Conservation (phyloP, 2,797 vertebrate species). For the Urophycis tenuis region DNA sequence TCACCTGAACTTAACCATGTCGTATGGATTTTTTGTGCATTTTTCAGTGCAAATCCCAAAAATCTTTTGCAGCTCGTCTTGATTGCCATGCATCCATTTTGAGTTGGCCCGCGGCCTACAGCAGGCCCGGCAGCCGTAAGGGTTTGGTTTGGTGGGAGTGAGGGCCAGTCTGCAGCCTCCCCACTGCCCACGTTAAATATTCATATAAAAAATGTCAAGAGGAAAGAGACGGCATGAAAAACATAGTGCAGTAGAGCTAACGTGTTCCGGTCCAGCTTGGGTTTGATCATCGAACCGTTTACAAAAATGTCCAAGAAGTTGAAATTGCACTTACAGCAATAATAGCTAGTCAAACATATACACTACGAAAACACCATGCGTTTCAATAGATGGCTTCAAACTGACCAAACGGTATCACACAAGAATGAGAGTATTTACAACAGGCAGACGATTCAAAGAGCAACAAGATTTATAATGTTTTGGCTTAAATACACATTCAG, state of each 20-base stretch:
- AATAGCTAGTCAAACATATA: constrained; percentile 22
- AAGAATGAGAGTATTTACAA: constrained; percentile 21
- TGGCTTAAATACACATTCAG: constrained; percentile 30
- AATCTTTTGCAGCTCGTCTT: constrained; percentile 25
- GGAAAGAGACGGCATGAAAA: constrained; percentile 15
- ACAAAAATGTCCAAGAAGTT: constrained; percentile 19
- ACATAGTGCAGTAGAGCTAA: constrained; percentile 20
- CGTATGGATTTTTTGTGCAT: background rate
- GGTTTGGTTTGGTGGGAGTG: background rate
- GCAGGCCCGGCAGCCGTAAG: background rate
- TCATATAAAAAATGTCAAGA: constrained; percentile 28
- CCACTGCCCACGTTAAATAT: constrained; percentile 10
- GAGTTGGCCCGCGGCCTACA: background rate
- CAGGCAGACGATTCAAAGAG: constrained; percentile 18
- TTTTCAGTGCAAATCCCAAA: background rate
- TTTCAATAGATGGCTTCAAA: constrained; percentile 23
- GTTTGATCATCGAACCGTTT: constrained; percentile 14
- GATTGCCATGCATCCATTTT: constrained; percentile 11
- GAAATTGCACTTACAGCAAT: constrained; percentile 13
- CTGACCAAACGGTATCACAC: constrained; percentile 13
- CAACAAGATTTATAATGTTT: constrained; percentile 28
- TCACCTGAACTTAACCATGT: background rate
- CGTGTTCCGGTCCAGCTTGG: background rate
- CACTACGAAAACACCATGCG: constrained; percentile 25
- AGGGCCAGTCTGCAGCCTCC: background rate